Evolutionary conservation across 2,113 vertebrate genomes (phyloP).

Genomic region (Elanoides forficatus): DNA sequence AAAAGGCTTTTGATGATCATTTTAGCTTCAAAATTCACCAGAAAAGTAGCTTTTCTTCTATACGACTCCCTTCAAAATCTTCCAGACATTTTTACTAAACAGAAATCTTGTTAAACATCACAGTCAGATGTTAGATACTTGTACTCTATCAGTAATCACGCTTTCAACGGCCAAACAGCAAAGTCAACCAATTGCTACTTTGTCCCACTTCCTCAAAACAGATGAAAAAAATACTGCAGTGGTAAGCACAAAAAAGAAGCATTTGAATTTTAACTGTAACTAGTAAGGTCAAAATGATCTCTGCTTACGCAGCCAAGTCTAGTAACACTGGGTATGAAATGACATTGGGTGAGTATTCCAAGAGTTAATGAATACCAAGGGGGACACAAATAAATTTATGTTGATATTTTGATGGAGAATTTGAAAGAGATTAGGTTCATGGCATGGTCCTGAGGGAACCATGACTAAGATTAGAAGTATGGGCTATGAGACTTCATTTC

Average conservation of each 20-base stretch:
- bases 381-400: constrained; percentile 29
- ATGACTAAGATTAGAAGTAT: constrained; percentile 21
- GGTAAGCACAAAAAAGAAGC: constrained; percentile 10
- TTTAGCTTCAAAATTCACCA: neutral
- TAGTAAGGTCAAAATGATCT: constrained; percentile 17
- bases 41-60: neutral
- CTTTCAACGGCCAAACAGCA: neutral
- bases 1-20: neutral
- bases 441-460: neutral
- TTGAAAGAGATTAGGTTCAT: constrained; percentile 27
- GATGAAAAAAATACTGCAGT: neutral
- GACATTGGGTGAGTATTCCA: neutral
- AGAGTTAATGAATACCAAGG: constrained; percentile 43
- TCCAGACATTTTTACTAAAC: neutral
- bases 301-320: neutral
- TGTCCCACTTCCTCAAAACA: constrained; percentile 8
- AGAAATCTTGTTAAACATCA: neutral
- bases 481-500: constrained; percentile 12
- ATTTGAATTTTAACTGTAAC: constrained; percentile 29
- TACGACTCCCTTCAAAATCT: neutral
- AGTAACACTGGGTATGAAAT: neutral
- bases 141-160: neutral
- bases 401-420: constrained; percentile 43
- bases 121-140: neutral
- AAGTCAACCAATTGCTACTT: constrained; percentile 40